phyloP scores from a whole-genome alignment of 2,113 vertebrate species.

The Callospermophilus lateralis region DNA sequence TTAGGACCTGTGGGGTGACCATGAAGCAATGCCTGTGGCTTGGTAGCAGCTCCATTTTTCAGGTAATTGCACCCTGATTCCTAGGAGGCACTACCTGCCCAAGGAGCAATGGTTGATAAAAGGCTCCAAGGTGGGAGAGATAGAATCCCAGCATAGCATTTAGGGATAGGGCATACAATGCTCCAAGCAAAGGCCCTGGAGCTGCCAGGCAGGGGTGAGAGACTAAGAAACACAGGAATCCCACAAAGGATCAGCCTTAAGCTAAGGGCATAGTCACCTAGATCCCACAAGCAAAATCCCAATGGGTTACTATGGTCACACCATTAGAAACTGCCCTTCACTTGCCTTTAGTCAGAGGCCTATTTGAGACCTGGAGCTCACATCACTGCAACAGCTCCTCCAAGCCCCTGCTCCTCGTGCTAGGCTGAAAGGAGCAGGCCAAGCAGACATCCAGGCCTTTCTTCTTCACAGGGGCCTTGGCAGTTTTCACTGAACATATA shows the following conservation, averaged over 20 bases:
- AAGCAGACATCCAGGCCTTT: no score
- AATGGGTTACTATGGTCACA: no score
- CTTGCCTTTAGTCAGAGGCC: no score
- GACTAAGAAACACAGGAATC: no score
- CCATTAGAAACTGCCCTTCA: neutral
- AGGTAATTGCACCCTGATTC: neutral
- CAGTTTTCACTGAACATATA: no score
- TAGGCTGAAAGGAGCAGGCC: neutral
- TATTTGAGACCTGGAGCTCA: neutral
- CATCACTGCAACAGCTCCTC: neutral
- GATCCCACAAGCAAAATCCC: neutral
- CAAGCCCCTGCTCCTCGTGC: neutral
- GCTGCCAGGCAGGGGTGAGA: rapidly evolving
- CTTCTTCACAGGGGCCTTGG: rapidly evolving
- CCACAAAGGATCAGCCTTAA: no score
- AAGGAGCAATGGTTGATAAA: neutral
- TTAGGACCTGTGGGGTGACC: no score
- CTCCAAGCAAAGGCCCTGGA: neutral
- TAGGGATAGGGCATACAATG: no score
- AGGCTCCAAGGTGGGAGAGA: no score
- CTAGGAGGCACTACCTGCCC: neutral
- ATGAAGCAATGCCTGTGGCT: no score
- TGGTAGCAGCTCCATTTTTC: neutral
- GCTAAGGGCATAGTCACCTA: neutral
- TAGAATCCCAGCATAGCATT: neutral